A percentile compares a stretch with the other conserved stretches of the same genome.
phyloP scores from a whole-genome alignment of 2,888 invertebrate genomes.

The Rhodophaea formosa region DNA sequence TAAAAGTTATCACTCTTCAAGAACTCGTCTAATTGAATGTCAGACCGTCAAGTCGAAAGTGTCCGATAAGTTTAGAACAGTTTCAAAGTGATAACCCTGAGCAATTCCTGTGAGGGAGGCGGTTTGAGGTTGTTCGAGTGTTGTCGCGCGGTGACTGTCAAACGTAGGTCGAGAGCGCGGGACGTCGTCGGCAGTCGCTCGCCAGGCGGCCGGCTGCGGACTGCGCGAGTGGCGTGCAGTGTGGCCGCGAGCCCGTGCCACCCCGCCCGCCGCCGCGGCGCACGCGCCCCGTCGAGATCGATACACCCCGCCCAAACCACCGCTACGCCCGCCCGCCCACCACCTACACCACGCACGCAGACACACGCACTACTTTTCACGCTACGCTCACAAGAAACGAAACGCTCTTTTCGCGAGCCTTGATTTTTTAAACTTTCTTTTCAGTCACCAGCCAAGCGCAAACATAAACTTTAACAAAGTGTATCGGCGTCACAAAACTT shows the following conservation, averaged over 20 bases:
- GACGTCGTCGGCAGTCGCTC: conserved; percentile 56
- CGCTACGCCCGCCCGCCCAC: conserved; percentile 51
- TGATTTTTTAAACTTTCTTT: conserved; percentile 53
- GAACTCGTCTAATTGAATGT: conserved; percentile 34
- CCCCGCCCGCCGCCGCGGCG: conserved; percentile 59
- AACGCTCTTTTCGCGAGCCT: conserved; percentile 45
- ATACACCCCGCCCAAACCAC: conserved; percentile 75
- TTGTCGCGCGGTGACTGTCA: conserved; percentile 70
- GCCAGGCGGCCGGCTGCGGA: conserved; percentile 73
- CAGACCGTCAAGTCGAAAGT: conserved; percentile 30
- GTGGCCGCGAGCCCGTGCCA: conserved; percentile 52
- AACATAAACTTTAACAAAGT: conserved; percentile 44
- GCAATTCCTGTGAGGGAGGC: conserved; percentile 65
- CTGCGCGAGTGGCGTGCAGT: conserved; percentile 63
- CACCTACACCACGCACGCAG: conserved; percentile 41
- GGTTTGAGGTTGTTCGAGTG: conserved; percentile 66
- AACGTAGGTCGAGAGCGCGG: conserved; percentile 42
- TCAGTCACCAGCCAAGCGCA: conserved; percentile 38
- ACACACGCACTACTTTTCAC: conserved; percentile 42
- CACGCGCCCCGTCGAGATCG: conserved; percentile 75
- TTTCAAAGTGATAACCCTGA: conserved; percentile 52
- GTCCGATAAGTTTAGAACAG: conserved; percentile 39
- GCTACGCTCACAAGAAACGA: conserved; percentile 35
- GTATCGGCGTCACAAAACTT: conserved; percentile 32
- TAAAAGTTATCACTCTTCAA: conserved; percentile 47